These are phyloP conservation scores for Brachypteracias leptosomus DNA, from an alignment of 2,113 vertebrate species.

Conservation along the genomic window DNA sequence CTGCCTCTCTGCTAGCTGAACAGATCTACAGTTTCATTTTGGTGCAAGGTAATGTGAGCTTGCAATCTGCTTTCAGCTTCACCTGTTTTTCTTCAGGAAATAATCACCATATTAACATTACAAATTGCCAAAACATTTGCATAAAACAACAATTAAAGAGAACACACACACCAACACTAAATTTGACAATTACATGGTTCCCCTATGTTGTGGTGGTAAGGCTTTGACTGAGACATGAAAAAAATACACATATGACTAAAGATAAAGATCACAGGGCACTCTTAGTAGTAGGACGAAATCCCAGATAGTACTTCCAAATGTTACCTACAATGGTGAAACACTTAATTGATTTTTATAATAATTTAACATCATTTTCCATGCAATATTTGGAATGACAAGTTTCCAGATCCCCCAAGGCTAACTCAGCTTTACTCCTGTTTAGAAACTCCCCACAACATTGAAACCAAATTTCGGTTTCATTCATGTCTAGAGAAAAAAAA, in stretches of 20 bases:
- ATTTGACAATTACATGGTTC: background rate
- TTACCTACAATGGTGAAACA: background rate
- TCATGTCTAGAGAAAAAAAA: background rate
- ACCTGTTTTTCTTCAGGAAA: conserved; percentile 43
- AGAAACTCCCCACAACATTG: background rate
- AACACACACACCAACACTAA: background rate
- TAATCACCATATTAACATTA: conserved; percentile 3
- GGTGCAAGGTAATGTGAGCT: conserved; percentile 1
- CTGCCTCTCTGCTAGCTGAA: conserved; percentile 22
- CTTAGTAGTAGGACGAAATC: background rate
- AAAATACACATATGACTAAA: background rate
- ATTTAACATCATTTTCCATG: background rate
- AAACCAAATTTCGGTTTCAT: background rate
- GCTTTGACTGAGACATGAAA: background rate
- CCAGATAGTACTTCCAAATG: background rate
- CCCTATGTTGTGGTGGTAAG: background rate
- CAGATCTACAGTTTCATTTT: background rate
- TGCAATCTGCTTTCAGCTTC: conserved; percentile 28
- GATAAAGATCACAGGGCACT: background rate
- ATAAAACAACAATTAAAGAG: background rate
- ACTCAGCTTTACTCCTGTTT: background rate
- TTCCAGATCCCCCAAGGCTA: background rate
- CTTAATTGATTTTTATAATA: background rate
- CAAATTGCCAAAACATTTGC: conserved; percentile 19
- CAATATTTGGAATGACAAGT: background rate